Conservation (phyloP, 92 coral and sea anemone species). For the Ricordea florida region DNA sequence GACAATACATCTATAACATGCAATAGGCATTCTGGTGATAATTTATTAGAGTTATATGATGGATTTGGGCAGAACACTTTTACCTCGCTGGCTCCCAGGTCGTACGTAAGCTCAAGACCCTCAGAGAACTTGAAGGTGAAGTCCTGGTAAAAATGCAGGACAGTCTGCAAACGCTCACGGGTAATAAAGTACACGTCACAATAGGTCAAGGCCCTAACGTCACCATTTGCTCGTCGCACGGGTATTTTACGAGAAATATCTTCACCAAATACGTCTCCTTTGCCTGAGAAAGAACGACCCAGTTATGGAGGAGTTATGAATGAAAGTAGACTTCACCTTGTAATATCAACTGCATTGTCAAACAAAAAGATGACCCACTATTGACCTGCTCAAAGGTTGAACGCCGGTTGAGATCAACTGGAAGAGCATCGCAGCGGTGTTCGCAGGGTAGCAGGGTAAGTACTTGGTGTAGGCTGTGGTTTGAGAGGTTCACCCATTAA, state of each 20-base stretch:
- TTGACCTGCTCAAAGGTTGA: too few species aligned
- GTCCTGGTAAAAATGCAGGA: conserved; percentile 81
- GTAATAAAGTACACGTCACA: conserved; percentile 85
- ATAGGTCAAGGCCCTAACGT: conserved; percentile 88
- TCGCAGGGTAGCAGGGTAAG: too few species aligned
- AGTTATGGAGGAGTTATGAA: background rate
- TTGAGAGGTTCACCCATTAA: too few species aligned
- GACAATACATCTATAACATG: too few species aligned
- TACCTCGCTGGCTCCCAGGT: conserved; percentile 90
- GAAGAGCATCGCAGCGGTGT: too few species aligned
- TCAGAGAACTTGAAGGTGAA: conserved; percentile 78
- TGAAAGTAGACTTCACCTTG: too few species aligned
- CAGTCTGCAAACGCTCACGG: conserved; percentile 85
- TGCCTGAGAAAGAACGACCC: conserved; percentile 42
- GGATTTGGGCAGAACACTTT: background rate
- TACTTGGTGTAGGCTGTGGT: too few species aligned
- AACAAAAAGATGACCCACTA: too few species aligned
- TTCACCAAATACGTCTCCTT: conserved; percentile 89
- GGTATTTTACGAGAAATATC: conserved; percentile 83
- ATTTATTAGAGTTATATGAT: background rate
- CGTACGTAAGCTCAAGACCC: conserved; percentile 82
- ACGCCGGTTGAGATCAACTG: too few species aligned
- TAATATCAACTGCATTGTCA: too few species aligned
- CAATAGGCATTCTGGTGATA: background rate
- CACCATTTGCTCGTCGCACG: conserved; percentile 81